Conservation (phyloP, 2,113 vertebrate genomes). For the Sprattus sprattus region DNA sequence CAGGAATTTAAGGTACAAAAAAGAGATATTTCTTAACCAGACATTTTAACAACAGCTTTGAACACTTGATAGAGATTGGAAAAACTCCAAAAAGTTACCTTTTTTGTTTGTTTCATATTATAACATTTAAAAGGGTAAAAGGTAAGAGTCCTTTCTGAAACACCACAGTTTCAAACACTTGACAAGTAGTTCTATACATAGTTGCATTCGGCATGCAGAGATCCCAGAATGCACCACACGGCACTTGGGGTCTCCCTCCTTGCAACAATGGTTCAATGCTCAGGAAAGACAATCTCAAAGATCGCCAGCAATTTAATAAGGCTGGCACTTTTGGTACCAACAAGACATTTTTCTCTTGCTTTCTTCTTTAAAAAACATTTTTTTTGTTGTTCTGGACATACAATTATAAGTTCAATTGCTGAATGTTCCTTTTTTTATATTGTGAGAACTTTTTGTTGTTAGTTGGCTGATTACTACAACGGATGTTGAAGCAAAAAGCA, state of each 20-base stretch:
- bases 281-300: slow-evolving; percentile 59
- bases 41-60: slow-evolving; percentile 66
- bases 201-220: slow-evolving; percentile 60
- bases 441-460: slow-evolving; percentile 11
- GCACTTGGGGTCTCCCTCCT: slow-evolving; percentile 42
- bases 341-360: slow-evolving; percentile 35
- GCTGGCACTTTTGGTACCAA: slow-evolving; percentile 60
- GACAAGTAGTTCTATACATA: slow-evolving; percentile 70
- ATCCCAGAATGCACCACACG: slow-evolving; percentile 39
- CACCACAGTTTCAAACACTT: slow-evolving; percentile 73
- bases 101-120: slow-evolving; percentile 46
- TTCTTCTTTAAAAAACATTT: neutral
- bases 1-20: slow-evolving; percentile 55
- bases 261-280: slow-evolving; percentile 53
- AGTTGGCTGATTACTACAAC: slow-evolving; percentile 17
- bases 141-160: slow-evolving; percentile 65
- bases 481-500: neutral
- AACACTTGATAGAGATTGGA: slow-evolving; percentile 59
- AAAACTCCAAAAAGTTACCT: slow-evolving; percentile 44
- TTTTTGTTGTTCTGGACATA: slow-evolving; percentile 39
- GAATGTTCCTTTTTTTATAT: neutral
- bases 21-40: slow-evolving; percentile 56
- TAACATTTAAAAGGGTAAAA: slow-evolving; percentile 13
- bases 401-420: neutral
- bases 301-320: slow-evolving; percentile 39